Evolutionary conservation across 1,140 invertebrate species (phyloP).

Genomic region (Drosophila athabasca): DNA sequence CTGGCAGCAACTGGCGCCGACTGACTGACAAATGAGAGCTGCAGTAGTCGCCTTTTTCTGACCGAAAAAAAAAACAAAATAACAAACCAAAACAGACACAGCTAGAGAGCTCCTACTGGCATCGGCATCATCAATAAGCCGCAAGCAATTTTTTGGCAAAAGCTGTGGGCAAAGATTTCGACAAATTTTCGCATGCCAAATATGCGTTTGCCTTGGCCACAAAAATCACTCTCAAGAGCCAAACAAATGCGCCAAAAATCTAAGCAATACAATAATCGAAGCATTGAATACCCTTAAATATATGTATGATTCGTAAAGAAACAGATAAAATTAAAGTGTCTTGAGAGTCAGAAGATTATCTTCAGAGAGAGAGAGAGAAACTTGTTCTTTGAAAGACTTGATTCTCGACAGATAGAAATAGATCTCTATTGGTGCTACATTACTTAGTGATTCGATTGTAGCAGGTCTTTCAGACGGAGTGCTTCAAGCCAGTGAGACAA

Average conservation of each 20-base stretch:
- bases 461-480: no score
- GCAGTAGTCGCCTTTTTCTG: conserved; percentile 35
- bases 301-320: no score
- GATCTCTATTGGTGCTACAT: no score
- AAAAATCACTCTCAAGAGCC: no score
- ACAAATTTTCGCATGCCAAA: conserved; percentile 17
- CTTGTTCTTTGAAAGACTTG: no score
- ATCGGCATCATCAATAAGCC: conserved; percentile 46
- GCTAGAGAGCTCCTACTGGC: conserved; percentile 15
- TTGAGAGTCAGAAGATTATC: no score
- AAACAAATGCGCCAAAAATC: conserved; percentile 22
- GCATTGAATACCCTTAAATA: no score
- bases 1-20: conserved; percentile 56
- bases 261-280: conserved; percentile 6
- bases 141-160: conserved; percentile 1
- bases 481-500: neutral
- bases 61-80: conserved; percentile 27
- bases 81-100: conserved; percentile 12
- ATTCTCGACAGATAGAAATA: no score
- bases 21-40: conserved; percentile 70
- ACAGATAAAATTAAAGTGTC: no score
- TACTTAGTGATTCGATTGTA: no score
- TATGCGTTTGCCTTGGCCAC: conserved; percentile 1
- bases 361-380: no score
- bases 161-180: conserved; percentile 35